These are phyloP conservation scores for Tympanoctomys barrerae DNA, from an alignment of 2,797 vertebrate species.

Conservation along the genomic window DNA sequence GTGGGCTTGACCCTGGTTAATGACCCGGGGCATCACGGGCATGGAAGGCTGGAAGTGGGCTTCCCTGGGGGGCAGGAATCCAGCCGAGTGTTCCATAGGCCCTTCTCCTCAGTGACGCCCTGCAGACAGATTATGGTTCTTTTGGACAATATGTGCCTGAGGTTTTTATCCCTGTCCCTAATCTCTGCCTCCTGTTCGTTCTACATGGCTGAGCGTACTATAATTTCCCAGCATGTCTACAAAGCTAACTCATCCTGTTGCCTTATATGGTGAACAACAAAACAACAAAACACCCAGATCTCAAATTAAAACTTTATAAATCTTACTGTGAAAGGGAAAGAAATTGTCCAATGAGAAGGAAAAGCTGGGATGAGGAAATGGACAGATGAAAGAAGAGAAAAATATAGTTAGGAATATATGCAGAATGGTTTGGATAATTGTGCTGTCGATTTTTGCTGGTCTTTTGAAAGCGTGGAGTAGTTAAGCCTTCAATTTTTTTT, in stretches of 20 bases:
- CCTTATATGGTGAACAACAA: constrained; percentile 54
- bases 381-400: too few relatives aligned
- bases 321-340: too few relatives aligned
- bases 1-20: neutral
- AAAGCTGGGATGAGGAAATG: too few relatives aligned
- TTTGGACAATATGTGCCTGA: neutral
- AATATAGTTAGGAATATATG: too few relatives aligned
- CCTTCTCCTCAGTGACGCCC: fast-evolving
- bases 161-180: neutral
- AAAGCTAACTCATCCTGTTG: constrained; percentile 56
- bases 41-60: fast-evolving
- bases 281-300: neutral
- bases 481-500: too few relatives aligned
- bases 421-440: too few relatives aligned
- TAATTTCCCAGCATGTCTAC: constrained; percentile 42
- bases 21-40: fast-evolving
- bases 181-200: neutral
- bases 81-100: fast-evolving
- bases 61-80: fast-evolving
- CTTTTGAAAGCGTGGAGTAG: too few relatives aligned
- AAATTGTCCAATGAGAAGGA: too few relatives aligned
- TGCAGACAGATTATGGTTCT: neutral
- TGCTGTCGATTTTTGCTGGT: too few relatives aligned
- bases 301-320: neutral
- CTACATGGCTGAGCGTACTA: neutral